Percentiles rank a stretch among this genome's conserved stretches.
These are phyloP conservation scores for Drosophila mayri DNA, from an alignment of 1,140 invertebrate species.

Conservation along the genomic window DNA sequence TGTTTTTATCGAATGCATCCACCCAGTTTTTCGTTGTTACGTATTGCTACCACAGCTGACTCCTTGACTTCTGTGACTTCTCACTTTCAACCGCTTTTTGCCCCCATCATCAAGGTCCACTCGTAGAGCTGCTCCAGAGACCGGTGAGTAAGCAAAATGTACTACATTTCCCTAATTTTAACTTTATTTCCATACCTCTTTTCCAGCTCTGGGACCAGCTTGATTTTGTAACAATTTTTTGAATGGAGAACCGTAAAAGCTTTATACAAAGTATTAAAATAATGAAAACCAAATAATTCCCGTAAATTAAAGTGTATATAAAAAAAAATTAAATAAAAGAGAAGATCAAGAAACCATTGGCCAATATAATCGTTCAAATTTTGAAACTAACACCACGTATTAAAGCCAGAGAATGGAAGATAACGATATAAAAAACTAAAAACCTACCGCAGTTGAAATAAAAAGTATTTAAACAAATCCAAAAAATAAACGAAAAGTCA, in stretches of 20 bases:
- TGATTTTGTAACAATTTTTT: slow-evolving; percentile 49
- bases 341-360: slow-evolving; percentile 57
- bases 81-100: slow-evolving; percentile 29
- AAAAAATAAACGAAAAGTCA: slow-evolving; percentile 40
- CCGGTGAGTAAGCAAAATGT: slow-evolving; percentile 15
- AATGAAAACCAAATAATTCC: slow-evolving; percentile 36
- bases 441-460: slow-evolving; percentile 72
- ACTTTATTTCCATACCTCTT: not conserved
- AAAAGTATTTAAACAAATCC: slow-evolving; percentile 64
- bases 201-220: slow-evolving; percentile 44
- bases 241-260: slow-evolving; percentile 69
- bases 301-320: slow-evolving; percentile 73
- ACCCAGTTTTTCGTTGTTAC: slow-evolving; percentile 44
- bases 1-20: slow-evolving; percentile 45
- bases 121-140: slow-evolving; percentile 37
- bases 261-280: slow-evolving; percentile 56
- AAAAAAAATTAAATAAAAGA: slow-evolving; percentile 34
- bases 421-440: slow-evolving; percentile 49
- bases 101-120: slow-evolving; percentile 45
- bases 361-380: slow-evolving; percentile 64
- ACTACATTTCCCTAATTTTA: not conserved
- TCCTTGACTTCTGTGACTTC: slow-evolving; percentile 39
- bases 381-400: slow-evolving; percentile 60
- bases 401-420: slow-evolving; percentile 38
- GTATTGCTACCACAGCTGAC: slow-evolving; percentile 14